A percentile compares a stretch with the other conserved stretches of the same genome.
phyloP scores from a whole-genome alignment of 2,113 vertebrate genomes.

The Perca schrenkii region DNA sequence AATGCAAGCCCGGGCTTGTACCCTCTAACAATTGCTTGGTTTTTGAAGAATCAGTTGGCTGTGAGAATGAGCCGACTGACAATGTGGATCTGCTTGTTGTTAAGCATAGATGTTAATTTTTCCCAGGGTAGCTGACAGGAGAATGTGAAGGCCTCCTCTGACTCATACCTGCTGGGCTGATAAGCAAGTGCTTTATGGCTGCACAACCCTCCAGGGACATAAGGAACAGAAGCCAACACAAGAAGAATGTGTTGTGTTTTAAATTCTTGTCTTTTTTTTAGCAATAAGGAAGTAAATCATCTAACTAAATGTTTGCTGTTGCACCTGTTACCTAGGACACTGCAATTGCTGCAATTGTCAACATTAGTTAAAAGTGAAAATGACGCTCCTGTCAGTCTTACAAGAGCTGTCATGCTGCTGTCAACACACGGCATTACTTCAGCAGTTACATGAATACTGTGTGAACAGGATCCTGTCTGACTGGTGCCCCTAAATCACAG shows the following conservation, averaged over 20 bases:
- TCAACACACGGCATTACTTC: background rate
- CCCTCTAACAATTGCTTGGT: background rate
- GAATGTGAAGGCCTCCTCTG: slow-evolving; percentile 54
- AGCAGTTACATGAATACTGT: slow-evolving; percentile 31
- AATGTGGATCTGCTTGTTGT: background rate
- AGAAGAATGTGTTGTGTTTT: slow-evolving; percentile 10
- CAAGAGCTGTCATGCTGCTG: background rate
- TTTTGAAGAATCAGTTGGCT: background rate
- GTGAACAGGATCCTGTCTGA: slow-evolving; percentile 60
- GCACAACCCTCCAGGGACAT: background rate
- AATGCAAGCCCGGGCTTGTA: slow-evolving; percentile 58
- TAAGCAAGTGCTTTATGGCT: slow-evolving; percentile 48
- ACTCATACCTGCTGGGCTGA: slow-evolving; percentile 53
- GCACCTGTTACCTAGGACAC: background rate
- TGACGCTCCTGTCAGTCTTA: accelerated
- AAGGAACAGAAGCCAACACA: background rate
- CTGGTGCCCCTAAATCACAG: slow-evolving; percentile 42
- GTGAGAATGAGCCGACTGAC: background rate
- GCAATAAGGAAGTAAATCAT: background rate
- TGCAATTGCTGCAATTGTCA: background rate
- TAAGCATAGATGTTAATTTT: background rate
- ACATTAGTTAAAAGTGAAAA: background rate
- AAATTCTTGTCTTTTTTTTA: background rate
- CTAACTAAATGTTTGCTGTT: background rate
- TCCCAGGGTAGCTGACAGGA: slow-evolving; percentile 12